Conservation (phyloP, 2,113 vertebrate genomes). For the Bucco capensis region DNA sequence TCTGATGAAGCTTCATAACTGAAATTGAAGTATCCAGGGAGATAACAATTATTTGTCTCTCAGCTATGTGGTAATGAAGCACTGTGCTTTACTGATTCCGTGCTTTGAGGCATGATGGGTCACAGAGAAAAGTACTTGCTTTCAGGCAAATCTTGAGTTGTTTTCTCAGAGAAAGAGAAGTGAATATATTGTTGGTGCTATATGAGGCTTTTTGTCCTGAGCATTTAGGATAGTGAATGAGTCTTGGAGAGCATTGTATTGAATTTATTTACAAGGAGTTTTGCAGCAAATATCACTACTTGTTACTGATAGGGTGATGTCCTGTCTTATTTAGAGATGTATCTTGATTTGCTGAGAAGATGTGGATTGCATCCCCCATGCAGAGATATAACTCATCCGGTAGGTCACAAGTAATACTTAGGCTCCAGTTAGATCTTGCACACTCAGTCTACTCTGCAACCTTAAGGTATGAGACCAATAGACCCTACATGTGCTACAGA, state of each 20-base stretch:
- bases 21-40: background rate
- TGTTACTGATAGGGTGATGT: background rate
- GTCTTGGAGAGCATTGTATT: background rate
- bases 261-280: background rate
- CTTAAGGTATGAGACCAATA: background rate
- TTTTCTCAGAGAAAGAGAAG: background rate
- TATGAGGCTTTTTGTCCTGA: background rate
- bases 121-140: background rate
- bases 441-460: background rate
- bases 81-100: background rate
- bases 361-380: background rate
- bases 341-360: background rate
- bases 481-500: rapidly evolving
- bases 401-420: background rate
- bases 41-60: background rate
- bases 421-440: background rate
- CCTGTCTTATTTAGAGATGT: background rate
- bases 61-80: background rate
- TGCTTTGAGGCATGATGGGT: background rate
- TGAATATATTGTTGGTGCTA: background rate
- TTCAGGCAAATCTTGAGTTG: background rate
- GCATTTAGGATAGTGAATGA: background rate
- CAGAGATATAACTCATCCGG: background rate
- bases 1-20: background rate
- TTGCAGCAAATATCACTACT: background rate